Evolutionary conservation across 2,797 vertebrate genomes (phyloP), one percentile per base, ranked within the genome.

Genomic region (Manis javanica): DNA sequence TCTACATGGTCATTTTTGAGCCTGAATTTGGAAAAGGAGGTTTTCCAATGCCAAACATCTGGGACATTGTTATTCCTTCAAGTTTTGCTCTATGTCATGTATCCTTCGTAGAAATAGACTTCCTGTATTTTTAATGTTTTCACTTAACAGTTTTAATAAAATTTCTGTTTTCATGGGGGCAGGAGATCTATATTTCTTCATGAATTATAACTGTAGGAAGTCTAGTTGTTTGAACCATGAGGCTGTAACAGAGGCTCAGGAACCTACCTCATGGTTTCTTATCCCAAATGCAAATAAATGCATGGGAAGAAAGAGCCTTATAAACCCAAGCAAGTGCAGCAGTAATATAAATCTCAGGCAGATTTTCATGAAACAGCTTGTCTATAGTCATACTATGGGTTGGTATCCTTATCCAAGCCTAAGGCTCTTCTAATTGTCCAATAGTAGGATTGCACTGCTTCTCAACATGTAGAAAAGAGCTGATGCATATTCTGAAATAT

Each of bases 101-200:
- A 72, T 84, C 13, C 18, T 87, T 89, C 89, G 46, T 79, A 90
- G 39, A 59, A 77, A 69, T 31, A 92, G 16, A 84, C 6, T 68
- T 59, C 8, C 23, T 78, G 39, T 66, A 49, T 55, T 69, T 82
- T 82, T 85, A 81, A 64, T 61, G 71, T 92, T 94, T 95, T 71
- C 12, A 68, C 19, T 59, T 79, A 90, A 87, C 6, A 82, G 19
- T 92, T 95, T 61, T 57, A 79, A 84, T 79, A 68, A 61, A 87
- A 78, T 29, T 46, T 69, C 21, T 96, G 5, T 72, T 94, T 97
- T 49, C 15, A 21, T 69, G 24, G 18, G 31, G 29, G 3, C 14
- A 6, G 64, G 64, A 59, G 3, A 7, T 37, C 11, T 71, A 0
- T 64, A 12, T 74, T 83, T 83, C 23, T 88, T 64, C 87, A 34